These are phyloP conservation scores for Drosophila mulleri DNA, from an alignment of 2,888 invertebrate genomes.

Conservation along the genomic window DNA sequence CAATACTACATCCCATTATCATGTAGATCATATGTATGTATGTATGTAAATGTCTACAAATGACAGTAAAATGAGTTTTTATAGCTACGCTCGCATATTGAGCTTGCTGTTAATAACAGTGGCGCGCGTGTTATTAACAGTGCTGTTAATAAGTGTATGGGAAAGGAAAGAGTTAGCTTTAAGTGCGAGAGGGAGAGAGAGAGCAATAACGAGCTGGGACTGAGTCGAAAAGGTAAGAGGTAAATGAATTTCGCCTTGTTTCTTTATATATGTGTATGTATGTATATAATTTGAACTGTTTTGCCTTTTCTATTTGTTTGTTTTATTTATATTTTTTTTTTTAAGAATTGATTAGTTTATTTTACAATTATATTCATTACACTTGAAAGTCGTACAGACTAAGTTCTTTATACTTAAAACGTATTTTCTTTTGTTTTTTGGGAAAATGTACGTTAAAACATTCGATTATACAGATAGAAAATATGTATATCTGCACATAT, in stretches of 20 bases:
- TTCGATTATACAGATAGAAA: conserved; percentile 25
- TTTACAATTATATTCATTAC: conserved; percentile 62
- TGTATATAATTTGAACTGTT: conserved; percentile 9
- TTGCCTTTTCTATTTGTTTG: conserved; percentile 1
- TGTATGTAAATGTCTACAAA: background rate
- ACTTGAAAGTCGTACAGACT: conserved; percentile 30
- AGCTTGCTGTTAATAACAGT: conserved; percentile 4
- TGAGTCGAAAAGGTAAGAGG: background rate
- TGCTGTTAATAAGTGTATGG: background rate
- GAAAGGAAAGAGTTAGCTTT: background rate
- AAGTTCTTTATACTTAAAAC: conserved; percentile 9
- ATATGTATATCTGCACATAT: background rate
- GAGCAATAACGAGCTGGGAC: too few species aligned
- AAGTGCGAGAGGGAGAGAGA: background rate
- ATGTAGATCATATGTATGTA: background rate
- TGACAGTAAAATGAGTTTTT: background rate
- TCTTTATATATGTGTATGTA: conserved; percentile 8
- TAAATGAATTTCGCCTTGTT: conserved; percentile 8
- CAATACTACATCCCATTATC: too few species aligned
- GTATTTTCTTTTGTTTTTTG: background rate
- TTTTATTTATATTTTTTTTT: conserved; percentile 22
- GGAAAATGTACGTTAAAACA: conserved; percentile 15
- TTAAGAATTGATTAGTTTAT: conserved; percentile 63
- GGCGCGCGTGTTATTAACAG: background rate
- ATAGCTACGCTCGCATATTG: too few species aligned